phyloP scores from a whole-genome alignment of 2,113 vertebrate species.

The Nettapus auritus region DNA sequence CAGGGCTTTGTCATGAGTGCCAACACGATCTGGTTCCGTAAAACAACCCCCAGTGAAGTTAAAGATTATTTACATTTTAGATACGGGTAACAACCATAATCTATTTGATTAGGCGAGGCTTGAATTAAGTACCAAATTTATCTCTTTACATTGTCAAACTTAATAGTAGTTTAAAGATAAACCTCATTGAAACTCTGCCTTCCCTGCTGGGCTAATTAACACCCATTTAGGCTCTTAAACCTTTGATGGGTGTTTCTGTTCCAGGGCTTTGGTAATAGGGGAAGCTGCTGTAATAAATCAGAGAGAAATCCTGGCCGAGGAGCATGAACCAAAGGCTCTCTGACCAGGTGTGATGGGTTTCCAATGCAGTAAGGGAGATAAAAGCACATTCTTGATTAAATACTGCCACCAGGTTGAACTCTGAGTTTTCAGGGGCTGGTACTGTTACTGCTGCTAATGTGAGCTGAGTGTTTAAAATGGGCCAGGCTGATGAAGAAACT shows the following conservation, averaged over 20 bases:
- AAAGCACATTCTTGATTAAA: conserved; percentile 53
- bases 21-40: rapidly evolving
- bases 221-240: conserved; percentile 72
- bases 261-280: conserved; percentile 32
- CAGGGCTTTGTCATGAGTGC: background rate
- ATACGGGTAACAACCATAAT: conserved; percentile 33
- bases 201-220: conserved; percentile 77
- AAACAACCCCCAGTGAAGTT: background rate
- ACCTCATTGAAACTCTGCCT: conserved; percentile 68
- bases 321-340: rapidly evolving
- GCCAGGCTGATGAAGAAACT: background rate
- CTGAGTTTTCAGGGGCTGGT: background rate
- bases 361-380: background rate
- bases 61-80: conserved; percentile 67
- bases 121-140: conserved; percentile 62
- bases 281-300: conserved; percentile 60
- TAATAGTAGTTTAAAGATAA: conserved; percentile 72
- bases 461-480: background rate
- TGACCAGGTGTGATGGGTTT: background rate
- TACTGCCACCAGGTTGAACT: background rate
- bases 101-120: conserved; percentile 50
- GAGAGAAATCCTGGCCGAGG: background rate
- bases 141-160: conserved; percentile 72
- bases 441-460: background rate
- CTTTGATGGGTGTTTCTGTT: conserved; percentile 69